Conservation (phyloP, 2,888 invertebrate species). For the Yponomeuta malinellus region DNA sequence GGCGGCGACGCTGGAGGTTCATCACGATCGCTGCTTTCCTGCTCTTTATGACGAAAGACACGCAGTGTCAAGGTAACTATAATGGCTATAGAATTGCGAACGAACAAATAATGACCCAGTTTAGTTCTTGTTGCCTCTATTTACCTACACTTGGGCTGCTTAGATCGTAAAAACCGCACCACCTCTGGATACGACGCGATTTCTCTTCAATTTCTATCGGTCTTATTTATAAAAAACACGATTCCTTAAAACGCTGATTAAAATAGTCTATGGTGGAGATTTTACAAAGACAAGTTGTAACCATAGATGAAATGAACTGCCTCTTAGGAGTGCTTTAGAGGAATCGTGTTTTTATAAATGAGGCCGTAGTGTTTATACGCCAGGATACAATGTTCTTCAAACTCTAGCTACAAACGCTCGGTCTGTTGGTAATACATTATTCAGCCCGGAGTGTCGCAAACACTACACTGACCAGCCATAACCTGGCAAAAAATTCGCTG, state of each 20-base stretch:
- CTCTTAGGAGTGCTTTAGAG: too few relatives aligned
- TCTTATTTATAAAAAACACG: too few relatives aligned
- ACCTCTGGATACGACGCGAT: too few relatives aligned
- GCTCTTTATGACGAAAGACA: slow-evolving; percentile 57
- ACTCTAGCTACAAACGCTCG: background rate
- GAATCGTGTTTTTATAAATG: background rate
- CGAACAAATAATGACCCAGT: slow-evolving; percentile 3
- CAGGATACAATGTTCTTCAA: background rate
- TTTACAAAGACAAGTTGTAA: too few relatives aligned
- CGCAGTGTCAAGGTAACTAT: slow-evolving; percentile 59
- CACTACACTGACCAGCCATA: background rate
- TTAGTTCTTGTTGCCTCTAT: background rate
- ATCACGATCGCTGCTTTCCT: slow-evolving; percentile 61
- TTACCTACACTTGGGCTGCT: background rate
- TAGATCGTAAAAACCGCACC: too few relatives aligned
- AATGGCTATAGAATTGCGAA: background rate
- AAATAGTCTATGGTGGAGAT: too few relatives aligned
- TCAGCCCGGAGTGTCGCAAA: slow-evolving; percentile 6
- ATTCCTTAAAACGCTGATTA: too few relatives aligned
- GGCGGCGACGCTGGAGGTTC: slow-evolving; percentile 65
- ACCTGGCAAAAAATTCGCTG: background rate
- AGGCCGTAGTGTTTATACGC: background rate
- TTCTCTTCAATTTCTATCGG: too few relatives aligned
- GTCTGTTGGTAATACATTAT: background rate
- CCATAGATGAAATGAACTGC: background rate